These are phyloP conservation scores for Eurytoma californica DNA, from an alignment of 2,888 invertebrate species.

Conservation along the genomic window DNA sequence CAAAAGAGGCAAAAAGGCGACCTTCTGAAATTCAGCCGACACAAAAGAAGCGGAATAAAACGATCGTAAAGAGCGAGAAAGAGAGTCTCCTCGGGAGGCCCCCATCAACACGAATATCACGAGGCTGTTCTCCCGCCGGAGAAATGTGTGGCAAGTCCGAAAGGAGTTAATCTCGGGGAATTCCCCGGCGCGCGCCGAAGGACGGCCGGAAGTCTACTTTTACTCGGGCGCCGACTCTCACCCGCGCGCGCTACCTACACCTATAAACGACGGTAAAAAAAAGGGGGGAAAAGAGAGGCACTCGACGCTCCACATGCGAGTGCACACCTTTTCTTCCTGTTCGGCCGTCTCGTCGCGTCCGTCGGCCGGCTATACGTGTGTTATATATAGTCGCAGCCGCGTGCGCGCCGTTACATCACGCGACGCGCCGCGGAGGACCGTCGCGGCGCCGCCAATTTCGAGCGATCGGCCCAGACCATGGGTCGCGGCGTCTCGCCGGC, in stretches of 20 bases:
- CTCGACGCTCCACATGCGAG: not conserved
- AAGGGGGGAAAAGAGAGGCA: slow-evolving; percentile 10
- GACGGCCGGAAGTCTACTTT: slow-evolving; percentile 57
- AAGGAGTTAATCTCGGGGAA: slow-evolving; percentile 47
- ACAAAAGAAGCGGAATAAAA: not conserved
- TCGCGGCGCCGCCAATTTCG: slow-evolving; percentile 12
- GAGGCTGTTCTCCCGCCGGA: not conserved
- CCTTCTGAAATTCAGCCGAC: not conserved
- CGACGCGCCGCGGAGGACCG: not conserved
- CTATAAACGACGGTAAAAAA: not conserved
- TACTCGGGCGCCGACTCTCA: slow-evolving; percentile 39
- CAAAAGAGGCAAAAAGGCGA: not conserved
- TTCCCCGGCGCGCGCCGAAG: slow-evolving; percentile 47
- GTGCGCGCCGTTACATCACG: slow-evolving; percentile 21
- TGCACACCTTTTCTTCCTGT: not conserved
- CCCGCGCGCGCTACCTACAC: not conserved
- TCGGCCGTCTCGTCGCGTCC: not conserved
- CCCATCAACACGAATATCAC: not conserved
- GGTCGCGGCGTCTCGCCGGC: slow-evolving; percentile 19
- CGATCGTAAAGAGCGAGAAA: no score
- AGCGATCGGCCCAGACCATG: slow-evolving; percentile 17
- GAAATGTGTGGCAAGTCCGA: slow-evolving; percentile 39
- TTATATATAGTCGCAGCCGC: not conserved
- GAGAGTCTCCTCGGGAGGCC: no score
- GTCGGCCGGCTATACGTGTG: not conserved